These are phyloP conservation scores for Kobus ellipsiprymnus DNA, from an alignment of 2,113 vertebrate species.

Conservation along the genomic window DNA sequence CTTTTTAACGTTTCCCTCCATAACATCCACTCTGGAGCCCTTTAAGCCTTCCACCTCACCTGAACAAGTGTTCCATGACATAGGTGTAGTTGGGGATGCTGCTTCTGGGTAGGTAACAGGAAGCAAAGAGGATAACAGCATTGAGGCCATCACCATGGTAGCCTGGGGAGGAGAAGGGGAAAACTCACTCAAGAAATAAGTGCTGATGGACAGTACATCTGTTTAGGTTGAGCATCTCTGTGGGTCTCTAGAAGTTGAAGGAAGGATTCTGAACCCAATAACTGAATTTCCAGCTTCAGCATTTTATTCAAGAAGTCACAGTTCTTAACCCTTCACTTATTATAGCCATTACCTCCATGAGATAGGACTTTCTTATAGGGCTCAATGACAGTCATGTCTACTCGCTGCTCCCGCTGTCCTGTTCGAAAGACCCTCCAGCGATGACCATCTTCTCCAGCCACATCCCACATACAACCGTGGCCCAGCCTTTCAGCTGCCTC, in stretches of 20 bases:
- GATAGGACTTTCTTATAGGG: conserved; percentile 86
- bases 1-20: neutral
- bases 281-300: neutral
- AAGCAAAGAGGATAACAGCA: conserved; percentile 85
- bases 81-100: conserved; percentile 84
- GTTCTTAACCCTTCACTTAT: too few relatives aligned
- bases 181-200: neutral
- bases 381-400: conserved; percentile 85
- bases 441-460: conserved; percentile 79
- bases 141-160: conserved; percentile 85
- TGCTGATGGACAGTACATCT: neutral
- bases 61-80: conserved; percentile 90
- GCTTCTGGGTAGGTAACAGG: conserved; percentile 86
- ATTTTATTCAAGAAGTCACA: neutral
- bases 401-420: conserved; percentile 75
- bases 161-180: conserved; percentile 73
- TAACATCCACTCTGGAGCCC: neutral
- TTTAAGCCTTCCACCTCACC: conserved; percentile 68
- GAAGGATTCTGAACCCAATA: neutral
- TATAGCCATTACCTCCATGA: conserved; percentile 81
- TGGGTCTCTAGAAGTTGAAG: neutral
- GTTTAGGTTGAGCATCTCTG: neutral
- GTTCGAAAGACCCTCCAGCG: conserved; percentile 84
- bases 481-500: conserved; percentile 63
- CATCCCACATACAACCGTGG: conserved; percentile 74